Conservation (phyloP, 2,113 vertebrate species). For the Notechis scutatus region DNA sequence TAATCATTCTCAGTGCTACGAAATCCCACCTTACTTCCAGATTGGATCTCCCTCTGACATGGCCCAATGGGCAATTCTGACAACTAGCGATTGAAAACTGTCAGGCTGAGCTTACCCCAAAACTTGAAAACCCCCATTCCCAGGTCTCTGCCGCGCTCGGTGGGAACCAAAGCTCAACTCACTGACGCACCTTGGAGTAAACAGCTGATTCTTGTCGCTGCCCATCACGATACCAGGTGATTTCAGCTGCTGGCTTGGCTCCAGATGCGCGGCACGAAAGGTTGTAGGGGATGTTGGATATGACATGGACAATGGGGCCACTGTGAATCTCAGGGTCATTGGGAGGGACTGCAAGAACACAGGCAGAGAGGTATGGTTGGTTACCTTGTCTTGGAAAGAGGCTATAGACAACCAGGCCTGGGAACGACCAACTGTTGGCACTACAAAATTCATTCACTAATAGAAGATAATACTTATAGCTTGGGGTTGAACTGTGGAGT, state of each 20-base stretch:
- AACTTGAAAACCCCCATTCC: neutral
- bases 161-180: no score
- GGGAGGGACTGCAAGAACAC: slow-evolving; percentile 76
- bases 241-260: slow-evolving; percentile 83
- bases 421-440: neutral
- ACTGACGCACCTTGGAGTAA: slow-evolving; percentile 77
- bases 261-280: slow-evolving; percentile 81
- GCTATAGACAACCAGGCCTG: neutral
- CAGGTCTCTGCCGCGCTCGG: no score
- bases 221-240: slow-evolving; percentile 86
- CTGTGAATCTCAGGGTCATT: slow-evolving; percentile 81
- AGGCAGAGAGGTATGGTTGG: neutral
- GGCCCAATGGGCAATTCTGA: neutral
- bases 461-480: neutral
- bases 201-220: slow-evolving; percentile 76
- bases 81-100: neutral
- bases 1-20: neutral
- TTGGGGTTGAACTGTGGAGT: no score
- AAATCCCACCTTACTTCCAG: neutral
- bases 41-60: neutral
- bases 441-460: neutral
- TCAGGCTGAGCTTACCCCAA: neutral
- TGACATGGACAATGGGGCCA: slow-evolving; percentile 79
- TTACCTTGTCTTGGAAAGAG: neutral
- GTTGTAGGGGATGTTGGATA: slow-evolving; percentile 80